A percentile compares a stretch with the other conserved stretches of the same genome.
Evolutionary conservation across 1,140 invertebrate species (phyloP).

Genomic region (Lethrus apterus): DNA sequence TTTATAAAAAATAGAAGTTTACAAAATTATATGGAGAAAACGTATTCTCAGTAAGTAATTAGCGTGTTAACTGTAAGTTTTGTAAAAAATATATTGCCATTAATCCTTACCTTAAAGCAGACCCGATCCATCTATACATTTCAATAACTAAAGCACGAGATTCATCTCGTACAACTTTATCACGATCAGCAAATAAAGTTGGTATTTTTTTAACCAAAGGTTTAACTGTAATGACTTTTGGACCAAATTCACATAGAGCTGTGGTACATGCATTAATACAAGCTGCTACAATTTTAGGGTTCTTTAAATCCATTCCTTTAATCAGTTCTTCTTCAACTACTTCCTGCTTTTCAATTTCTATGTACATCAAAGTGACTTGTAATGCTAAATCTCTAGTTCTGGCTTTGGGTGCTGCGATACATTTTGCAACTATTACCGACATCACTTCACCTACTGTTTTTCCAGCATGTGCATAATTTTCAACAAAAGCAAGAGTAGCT

Average conservation of each 20-base stretch:
- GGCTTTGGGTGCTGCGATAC: slow-evolving; percentile 81
- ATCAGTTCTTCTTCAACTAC: slow-evolving; percentile 83
- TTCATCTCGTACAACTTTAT: slow-evolving; percentile 88
- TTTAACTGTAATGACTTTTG: slow-evolving; percentile 85
- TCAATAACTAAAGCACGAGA: slow-evolving; percentile 83
- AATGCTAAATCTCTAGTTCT: slow-evolving; percentile 87
- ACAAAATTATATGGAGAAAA: too few species aligned
- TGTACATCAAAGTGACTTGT: slow-evolving; percentile 85
- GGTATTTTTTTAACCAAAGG: slow-evolving; percentile 83
- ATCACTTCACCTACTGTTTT: slow-evolving; percentile 87
- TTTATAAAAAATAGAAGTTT: too few species aligned
- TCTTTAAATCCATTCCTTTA: slow-evolving; percentile 91
- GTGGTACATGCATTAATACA: slow-evolving; percentile 71
- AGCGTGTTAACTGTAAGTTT: not conserved
- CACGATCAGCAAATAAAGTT: slow-evolving; percentile 78
- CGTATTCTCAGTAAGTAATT: not conserved
- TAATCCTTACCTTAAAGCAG: slow-evolving; percentile 30
- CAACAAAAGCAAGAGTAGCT: slow-evolving; percentile 80
- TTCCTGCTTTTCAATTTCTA: slow-evolving; percentile 95
- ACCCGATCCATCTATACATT: slow-evolving; percentile 64
- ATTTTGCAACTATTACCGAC: slow-evolving; percentile 83
- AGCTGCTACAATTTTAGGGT: slow-evolving; percentile 87
- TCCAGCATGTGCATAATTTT: slow-evolving; percentile 78
- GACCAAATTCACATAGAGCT: slow-evolving; percentile 81
- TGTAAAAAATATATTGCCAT: not conserved